Percentiles rank a stretch among this genome's conserved stretches.
Evolutionary conservation across 2,797 vertebrate genomes (phyloP).

Genomic region (Galagoides demidoff): DNA sequence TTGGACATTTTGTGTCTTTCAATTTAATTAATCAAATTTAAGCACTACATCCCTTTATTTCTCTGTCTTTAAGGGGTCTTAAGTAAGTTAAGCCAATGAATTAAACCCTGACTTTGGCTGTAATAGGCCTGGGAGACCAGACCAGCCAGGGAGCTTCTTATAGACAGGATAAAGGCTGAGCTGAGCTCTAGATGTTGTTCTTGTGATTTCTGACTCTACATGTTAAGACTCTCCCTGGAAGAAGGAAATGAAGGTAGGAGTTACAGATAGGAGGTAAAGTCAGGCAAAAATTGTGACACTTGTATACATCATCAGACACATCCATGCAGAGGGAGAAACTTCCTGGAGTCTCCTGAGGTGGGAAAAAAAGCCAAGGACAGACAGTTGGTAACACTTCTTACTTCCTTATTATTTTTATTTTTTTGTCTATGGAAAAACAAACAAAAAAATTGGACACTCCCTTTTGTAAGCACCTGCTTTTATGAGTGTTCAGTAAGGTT

Average conservation of each 20-base stretch:
- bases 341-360: not conserved
- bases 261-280: not conserved
- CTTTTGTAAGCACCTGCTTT: not conserved
- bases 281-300: not conserved
- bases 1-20: not conserved
- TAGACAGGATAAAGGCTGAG: not conserved
- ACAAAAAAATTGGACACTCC: not conserved
- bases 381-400: not conserved
- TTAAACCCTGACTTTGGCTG: not conserved
- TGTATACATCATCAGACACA: not conserved
- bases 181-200: not conserved
- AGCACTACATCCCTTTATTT: not conserved
- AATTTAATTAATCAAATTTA: not conserved
- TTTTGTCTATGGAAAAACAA: not conserved
- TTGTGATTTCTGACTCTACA: not conserved
- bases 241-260: not conserved
- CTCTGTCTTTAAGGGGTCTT: not conserved
- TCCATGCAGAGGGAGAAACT: not conserved
- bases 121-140: not conserved
- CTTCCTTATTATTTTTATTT: not conserved
- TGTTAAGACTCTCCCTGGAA: not conserved
- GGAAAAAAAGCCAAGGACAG: constrained; percentile 9
- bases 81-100: not conserved
- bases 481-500: not conserved
- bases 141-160: not conserved